A percentile compares a stretch with the other conserved stretches of the same genome.
Evolutionary conservation across 2,888 invertebrate genomes (phyloP).

Genomic region (Drosophila antonietae): DNA sequence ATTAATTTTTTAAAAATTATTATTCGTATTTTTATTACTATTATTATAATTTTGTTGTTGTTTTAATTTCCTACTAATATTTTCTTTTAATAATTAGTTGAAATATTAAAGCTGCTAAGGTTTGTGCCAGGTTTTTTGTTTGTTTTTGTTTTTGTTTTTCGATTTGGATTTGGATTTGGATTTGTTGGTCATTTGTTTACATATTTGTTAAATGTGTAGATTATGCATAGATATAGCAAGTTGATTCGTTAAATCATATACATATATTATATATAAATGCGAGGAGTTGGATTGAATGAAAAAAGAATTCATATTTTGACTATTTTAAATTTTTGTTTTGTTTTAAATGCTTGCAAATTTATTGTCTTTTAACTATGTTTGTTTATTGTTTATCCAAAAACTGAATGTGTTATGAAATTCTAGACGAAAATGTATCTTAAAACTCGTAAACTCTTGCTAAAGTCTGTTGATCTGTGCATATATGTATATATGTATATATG

Average conservation of each 20-base stretch:
- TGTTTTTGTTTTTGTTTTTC: neutral
- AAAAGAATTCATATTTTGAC: neutral
- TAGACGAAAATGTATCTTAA: constrained; percentile 12
- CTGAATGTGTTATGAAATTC: neutral
- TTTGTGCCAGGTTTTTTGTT: constrained; percentile 48
- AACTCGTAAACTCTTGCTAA: constrained; percentile 14
- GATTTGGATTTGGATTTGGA: neutral
- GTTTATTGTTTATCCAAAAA: neutral
- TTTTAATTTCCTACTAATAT: neutral
- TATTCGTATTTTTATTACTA: neutral
- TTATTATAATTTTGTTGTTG: neutral
- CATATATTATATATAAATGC: neutral
- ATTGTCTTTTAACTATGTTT: constrained; percentile 52
- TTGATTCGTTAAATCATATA: constrained; percentile 1
- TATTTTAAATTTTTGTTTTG: neutral
- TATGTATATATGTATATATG: neutral
- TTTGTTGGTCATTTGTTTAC: constrained; percentile 43
- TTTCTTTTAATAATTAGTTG: constrained; percentile 1
- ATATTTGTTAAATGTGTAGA: constrained; percentile 1
- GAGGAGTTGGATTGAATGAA: neutral
- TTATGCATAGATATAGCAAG: constrained; percentile 23
- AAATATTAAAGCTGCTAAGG: constrained; percentile 52
- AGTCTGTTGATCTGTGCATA: constrained; percentile 24
- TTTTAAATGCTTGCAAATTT: constrained; percentile 71
- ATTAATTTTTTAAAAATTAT: neutral